phyloP scores from a whole-genome alignment of 2,113 vertebrate genomes.

The Plestiodon gilberti region DNA sequence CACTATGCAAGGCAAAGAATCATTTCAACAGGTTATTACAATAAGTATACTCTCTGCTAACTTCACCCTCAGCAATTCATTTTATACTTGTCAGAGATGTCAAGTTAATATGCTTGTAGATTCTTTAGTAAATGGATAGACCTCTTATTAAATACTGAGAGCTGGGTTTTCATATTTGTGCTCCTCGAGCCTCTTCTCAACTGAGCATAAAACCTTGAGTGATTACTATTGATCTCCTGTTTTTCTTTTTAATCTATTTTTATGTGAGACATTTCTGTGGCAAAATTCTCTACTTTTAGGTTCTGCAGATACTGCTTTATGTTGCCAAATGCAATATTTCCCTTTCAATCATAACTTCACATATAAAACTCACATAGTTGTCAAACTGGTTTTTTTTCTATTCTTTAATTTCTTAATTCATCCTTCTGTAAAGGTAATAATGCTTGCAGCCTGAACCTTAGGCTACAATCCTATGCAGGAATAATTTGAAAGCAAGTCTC shows the following conservation, averaged over 20 bases:
- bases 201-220: slow-evolving; percentile 19
- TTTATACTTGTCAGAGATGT: slow-evolving; percentile 36
- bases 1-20: not conserved
- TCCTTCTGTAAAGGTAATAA: slow-evolving; percentile 19
- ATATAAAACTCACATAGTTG: slow-evolving; percentile 22
- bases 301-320: not conserved
- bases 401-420: slow-evolving; percentile 40
- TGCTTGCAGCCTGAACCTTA: not conserved
- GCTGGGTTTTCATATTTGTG: not conserved
- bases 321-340: slow-evolving; percentile 28
- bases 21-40: not conserved
- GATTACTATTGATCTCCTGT: not conserved
- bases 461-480: not conserved
- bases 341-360: not conserved
- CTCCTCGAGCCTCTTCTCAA: slow-evolving; percentile 29
- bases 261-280: not conserved
- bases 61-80: not conserved
- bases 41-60: not conserved
- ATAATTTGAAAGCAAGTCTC: too few relatives aligned
- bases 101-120: not conserved
- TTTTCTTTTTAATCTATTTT: not conserved
- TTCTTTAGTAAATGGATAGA: not conserved
- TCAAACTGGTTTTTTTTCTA: slow-evolving; percentile 13
- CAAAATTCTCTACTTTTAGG: not conserved
- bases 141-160: slow-evolving; percentile 8